Percentiles rank a stretch among this genome's conserved stretches.
phyloP scores from a whole-genome alignment of 2,888 invertebrate species.

The Stenoptilia bipunctidactyla region DNA sequence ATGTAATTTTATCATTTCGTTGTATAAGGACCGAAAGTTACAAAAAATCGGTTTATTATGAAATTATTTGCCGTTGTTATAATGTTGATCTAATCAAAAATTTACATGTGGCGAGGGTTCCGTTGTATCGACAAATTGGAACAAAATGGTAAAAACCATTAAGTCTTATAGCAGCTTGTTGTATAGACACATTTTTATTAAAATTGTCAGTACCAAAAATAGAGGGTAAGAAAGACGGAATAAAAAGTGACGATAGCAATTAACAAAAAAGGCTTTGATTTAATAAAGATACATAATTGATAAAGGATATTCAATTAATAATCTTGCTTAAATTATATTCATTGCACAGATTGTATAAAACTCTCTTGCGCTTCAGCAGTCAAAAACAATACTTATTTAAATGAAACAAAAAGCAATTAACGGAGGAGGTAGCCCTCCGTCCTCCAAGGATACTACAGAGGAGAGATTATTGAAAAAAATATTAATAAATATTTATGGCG shows the following conservation, averaged over 20 bases:
- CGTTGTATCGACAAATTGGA: constrained; percentile 49
- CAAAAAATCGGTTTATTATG: constrained; percentile 66
- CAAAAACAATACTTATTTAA: constrained; percentile 72
- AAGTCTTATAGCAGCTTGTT: no score
- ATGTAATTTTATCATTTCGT: constrained; percentile 50
- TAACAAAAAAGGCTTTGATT: constrained; percentile 1
- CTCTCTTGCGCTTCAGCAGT: constrained; percentile 56
- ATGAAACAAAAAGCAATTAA: constrained; percentile 72
- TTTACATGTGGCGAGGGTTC: constrained; percentile 44
- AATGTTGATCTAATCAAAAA: constrained; percentile 65
- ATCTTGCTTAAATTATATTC: constrained; percentile 51
- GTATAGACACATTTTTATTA: neutral
- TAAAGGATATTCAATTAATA: constrained; percentile 45
- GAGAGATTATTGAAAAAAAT: constrained; percentile 71
- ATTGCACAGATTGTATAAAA: constrained; percentile 58
- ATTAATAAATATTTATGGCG: constrained; percentile 71
- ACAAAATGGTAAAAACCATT: no score
- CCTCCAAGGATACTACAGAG: constrained; percentile 54
- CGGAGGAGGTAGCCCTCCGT: constrained; percentile 63
- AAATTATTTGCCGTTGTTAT: constrained; percentile 45
- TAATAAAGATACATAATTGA: constrained; percentile 14
- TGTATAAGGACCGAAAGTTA: constrained; percentile 39
- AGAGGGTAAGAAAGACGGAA: no score
- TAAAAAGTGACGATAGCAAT: no score
- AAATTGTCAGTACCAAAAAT: neutral